Conservation (phyloP, 1,140 invertebrate genomes). For the Aphis gossypii region DNA sequence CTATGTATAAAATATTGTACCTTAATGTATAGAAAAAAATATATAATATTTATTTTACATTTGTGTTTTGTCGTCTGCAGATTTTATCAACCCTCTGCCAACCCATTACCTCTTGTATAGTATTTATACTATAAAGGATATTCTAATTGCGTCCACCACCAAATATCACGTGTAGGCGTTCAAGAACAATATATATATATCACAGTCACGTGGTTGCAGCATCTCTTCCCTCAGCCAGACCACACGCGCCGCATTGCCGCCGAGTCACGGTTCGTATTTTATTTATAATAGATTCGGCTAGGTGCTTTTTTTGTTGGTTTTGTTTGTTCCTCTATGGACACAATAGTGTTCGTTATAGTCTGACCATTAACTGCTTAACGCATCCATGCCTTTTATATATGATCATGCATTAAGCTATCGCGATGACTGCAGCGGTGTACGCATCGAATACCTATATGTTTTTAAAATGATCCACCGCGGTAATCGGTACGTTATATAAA, state of each 20-base stretch:
- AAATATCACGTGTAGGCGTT: neutral
- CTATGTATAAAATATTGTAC: no score
- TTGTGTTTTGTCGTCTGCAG: neutral
- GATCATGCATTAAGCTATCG: neutral
- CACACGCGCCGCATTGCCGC: neutral
- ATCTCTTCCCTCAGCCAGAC: neutral
- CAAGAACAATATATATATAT: neutral
- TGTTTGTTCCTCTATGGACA: neutral
- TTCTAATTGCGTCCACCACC: neutral
- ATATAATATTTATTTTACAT: neutral
- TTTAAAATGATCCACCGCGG: neutral
- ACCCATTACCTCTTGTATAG: neutral
- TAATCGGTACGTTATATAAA: no score
- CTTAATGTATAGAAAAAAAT: neutral
- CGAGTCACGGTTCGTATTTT: neutral
- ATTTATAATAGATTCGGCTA: neutral
- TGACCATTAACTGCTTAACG: conserved; percentile 13
- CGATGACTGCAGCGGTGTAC: neutral
- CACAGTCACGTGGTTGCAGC: neutral
- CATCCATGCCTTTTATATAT: neutral
- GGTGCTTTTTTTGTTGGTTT: neutral
- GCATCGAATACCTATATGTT: neutral
- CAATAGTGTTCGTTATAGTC: neutral
- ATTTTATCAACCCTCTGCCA: neutral
- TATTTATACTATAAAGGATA: neutral